Conservation (phyloP, 2,797 vertebrate species). For the Fistularia tabacaria region DNA sequence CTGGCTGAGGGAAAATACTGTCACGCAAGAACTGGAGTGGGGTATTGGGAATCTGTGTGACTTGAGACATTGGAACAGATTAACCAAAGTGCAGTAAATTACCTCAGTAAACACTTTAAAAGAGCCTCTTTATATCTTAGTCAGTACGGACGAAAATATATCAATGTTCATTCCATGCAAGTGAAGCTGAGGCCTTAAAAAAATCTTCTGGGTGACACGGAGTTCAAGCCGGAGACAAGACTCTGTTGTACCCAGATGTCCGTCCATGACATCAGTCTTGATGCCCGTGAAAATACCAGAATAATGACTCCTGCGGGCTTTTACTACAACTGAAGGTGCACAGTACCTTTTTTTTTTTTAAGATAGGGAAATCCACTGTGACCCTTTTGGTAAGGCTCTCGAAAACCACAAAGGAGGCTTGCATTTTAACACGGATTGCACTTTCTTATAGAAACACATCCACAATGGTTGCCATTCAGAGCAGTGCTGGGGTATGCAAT, state of each 20-base stretch:
- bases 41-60: too few relatives aligned
- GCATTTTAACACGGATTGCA: slow-evolving; percentile 10
- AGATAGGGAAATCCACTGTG: neutral
- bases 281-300: slow-evolving; percentile 16
- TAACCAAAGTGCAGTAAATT: too few relatives aligned
- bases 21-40: too few relatives aligned
- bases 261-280: slow-evolving; percentile 61
- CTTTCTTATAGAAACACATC: slow-evolving; percentile 35
- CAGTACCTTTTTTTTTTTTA: too few relatives aligned
- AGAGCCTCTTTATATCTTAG: too few relatives aligned
- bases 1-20: too few relatives aligned
- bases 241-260: slow-evolving; percentile 49
- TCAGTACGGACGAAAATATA: too few relatives aligned
- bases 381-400: slow-evolving; percentile 1
- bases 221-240: slow-evolving; percentile 55
- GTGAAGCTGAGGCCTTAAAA: slow-evolving; percentile 14
- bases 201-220: slow-evolving; percentile 41
- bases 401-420: slow-evolving; percentile 1
- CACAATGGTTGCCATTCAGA: slow-evolving; percentile 70
- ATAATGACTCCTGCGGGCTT: too few relatives aligned
- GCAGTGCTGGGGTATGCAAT: slow-evolving; percentile 49
- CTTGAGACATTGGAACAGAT: too few relatives aligned
- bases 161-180: too few relatives aligned
- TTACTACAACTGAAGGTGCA: too few relatives aligned
- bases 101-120: too few relatives aligned